These are phyloP conservation scores for Spilogale gracilis DNA, from an alignment of 2,113 vertebrate genomes.

Conservation along the genomic window DNA sequence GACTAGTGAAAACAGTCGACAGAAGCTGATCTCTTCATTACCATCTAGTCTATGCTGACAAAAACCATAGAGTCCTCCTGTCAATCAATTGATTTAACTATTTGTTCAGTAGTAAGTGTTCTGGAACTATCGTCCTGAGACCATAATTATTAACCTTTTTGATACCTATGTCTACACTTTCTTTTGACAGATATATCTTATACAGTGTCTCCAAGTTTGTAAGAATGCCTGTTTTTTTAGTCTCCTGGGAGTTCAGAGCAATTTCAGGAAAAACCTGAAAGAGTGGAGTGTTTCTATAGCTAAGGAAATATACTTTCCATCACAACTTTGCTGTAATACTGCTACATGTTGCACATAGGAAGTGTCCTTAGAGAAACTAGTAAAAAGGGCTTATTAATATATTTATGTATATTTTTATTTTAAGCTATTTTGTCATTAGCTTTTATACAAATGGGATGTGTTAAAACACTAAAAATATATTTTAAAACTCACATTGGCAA, in stretches of 20 bases:
- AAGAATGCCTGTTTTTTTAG: conserved; percentile 34
- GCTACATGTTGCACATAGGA: neutral
- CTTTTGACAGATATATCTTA: neutral
- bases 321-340: neutral
- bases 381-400: neutral
- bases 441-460: neutral
- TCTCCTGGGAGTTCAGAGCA: conserved; percentile 52
- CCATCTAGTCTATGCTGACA: neutral
- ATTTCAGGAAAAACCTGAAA: conserved; percentile 34
- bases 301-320: neutral
- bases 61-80: neutral
- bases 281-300: conserved; percentile 11
- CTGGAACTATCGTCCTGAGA: neutral
- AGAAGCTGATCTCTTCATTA: neutral
- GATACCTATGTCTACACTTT: conserved; percentile 38
- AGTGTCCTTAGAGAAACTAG: neutral
- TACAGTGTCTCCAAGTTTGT: neutral
- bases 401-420: neutral
- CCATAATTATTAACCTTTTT: neutral
- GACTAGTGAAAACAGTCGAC: neutral
- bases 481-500: conserved; percentile 11
- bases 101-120: neutral
- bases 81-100: neutral
- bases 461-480: conserved; percentile 9
- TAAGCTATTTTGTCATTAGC: neutral